Evolutionary conservation across 2,888 invertebrate species (phyloP), one percentile per base, ranked within the genome.

Genomic region (Coelinius sp.): DNA sequence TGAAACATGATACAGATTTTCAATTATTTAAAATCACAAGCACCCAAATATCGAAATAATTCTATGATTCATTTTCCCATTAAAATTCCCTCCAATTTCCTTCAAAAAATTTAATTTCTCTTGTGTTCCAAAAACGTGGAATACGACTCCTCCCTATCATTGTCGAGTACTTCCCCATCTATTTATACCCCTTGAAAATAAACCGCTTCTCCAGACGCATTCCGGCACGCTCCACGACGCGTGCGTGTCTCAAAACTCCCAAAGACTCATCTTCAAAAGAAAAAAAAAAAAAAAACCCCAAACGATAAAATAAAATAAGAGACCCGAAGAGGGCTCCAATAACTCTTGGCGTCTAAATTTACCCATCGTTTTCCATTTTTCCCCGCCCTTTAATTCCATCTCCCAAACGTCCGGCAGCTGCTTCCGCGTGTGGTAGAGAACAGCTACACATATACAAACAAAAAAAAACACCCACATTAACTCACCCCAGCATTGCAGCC

Each of bases 401-500:
- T 77, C n/a, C n/a, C 79, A 80, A 77, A 72, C 79, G 76, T 78
- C 73, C 73, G 79, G 80, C 83, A 84, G 83, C 79, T 77, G 76
- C 49, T 69, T 75, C 73, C 70, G 68, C 44, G 65, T 56, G 31
- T 46, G 41, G 17, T 46, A 31, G 63, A 24, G n/a, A n/a, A n/a
- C n/a, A n/a, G 46, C 35, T 44, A 35, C 56, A 35, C n/a, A 20
- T 41, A 67, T 31, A 59, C 44, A 56, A n/a, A 63, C 8, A 24
- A 41, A 62, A 14, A 52, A 35, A 72, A 35, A 68, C 17, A 62
- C 41, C 52, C 31, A 63, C 59, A 27, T 69, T 67, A 25, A 80
- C 88, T 88, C 88, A 91, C 92, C 79, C 96, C 96, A 68, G 93
- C 90, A 87, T 96, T 96, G 85, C 95, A 96, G 62, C 95, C 95